Conservation (phyloP, 1,140 invertebrate species). For the Solen grandis region DNA sequence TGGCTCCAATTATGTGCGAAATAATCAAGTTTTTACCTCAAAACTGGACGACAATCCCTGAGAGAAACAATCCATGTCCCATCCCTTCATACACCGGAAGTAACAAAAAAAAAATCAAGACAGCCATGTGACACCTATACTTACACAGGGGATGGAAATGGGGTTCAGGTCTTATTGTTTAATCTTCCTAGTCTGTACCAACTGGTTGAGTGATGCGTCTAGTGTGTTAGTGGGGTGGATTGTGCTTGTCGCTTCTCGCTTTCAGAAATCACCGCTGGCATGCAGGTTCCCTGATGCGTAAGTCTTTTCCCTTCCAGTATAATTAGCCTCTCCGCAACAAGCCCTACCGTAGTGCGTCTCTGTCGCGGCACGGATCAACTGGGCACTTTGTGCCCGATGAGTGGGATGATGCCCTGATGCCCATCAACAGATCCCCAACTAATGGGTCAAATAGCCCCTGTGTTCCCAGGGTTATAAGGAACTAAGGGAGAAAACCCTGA, state of each 20-base stretch:
- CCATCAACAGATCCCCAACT: conserved; percentile 26
- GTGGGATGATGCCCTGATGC: conserved; percentile 26
- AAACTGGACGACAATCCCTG: too few relatives aligned
- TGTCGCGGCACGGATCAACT: background rate
- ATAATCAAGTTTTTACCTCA: too few relatives aligned
- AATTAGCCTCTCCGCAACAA: too few relatives aligned
- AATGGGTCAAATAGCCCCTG: conserved; percentile 41
- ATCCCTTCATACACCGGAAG: too few relatives aligned
- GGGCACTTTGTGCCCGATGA: conserved; percentile 12
- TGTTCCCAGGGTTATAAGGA: conserved; percentile 20
- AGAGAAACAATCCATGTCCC: too few relatives aligned
- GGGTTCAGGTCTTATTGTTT: too few relatives aligned
- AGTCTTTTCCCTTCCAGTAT: background rate
- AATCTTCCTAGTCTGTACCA: background rate
- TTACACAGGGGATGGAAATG: too few relatives aligned
- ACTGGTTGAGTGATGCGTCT: background rate
- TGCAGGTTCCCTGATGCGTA: too few relatives aligned
- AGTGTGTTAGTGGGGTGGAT: background rate
- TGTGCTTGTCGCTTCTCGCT: background rate
- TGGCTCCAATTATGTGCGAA: too few relatives aligned
- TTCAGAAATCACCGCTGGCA: background rate
- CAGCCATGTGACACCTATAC: too few relatives aligned
- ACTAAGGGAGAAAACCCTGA: conserved; percentile 13
- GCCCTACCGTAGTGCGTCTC: too few relatives aligned
- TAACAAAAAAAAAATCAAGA: too few relatives aligned